Percentiles rank a stretch among this genome's conserved stretches.
phyloP scores from a whole-genome alignment of 1,140 invertebrate genomes.

The Heliconius hewitsoni region DNA sequence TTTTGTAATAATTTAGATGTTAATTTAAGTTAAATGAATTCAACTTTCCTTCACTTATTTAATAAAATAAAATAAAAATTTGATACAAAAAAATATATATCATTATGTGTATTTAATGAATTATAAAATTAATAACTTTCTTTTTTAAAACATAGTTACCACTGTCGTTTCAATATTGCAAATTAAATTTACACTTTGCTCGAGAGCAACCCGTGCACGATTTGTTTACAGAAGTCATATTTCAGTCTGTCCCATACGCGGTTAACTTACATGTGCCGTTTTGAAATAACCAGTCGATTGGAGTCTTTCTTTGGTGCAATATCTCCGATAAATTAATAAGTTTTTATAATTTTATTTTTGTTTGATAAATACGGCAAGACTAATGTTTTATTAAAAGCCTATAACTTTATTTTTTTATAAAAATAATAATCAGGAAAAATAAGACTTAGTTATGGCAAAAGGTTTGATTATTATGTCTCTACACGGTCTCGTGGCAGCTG shows the following conservation, averaged over 20 bases:
- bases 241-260: conserved; percentile 53
- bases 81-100: too few relatives aligned
- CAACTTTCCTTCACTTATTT: too few relatives aligned
- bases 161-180: conserved; percentile 44
- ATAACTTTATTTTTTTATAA: background rate
- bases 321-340: conserved; percentile 1
- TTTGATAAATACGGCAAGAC: background rate
- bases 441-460: conserved; percentile 37
- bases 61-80: too few relatives aligned
- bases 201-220: conserved; percentile 49
- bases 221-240: conserved; percentile 69
- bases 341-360: background rate
- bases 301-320: conserved; percentile 50
- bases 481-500: conserved; percentile 58
- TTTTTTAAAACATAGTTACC: conserved; percentile 32
- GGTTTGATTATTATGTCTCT: conserved; percentile 54
- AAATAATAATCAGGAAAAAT: background rate
- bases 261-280: conserved; percentile 62
- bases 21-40: too few relatives aligned
- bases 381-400: background rate
- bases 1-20: too few relatives aligned
- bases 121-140: conserved; percentile 35
- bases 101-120: background rate
- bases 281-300: conserved; percentile 59
- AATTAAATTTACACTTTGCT: conserved; percentile 72